These are phyloP conservation scores for Ptychoptera albimana DNA, from an alignment of 2,888 invertebrate species.

Conservation along the genomic window DNA sequence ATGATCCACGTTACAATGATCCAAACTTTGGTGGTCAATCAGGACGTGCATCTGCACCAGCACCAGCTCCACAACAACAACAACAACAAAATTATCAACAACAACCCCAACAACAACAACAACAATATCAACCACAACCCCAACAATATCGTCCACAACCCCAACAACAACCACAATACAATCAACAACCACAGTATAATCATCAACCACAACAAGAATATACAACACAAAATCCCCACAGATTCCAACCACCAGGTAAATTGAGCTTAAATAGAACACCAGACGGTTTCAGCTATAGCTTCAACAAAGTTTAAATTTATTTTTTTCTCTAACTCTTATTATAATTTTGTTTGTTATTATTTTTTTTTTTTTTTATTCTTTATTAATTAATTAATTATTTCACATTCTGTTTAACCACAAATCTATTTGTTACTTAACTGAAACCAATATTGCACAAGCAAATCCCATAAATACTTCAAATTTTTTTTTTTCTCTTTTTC, in stretches of 20 bases:
- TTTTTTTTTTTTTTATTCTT: not conserved
- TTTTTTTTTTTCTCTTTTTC: too few species aligned
- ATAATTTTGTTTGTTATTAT: too few species aligned
- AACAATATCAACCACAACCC: slow-evolving; percentile 21
- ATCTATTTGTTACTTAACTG: too few species aligned
- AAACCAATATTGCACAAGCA: too few species aligned
- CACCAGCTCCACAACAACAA: slow-evolving; percentile 28
- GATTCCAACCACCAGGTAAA: slow-evolving; percentile 74
- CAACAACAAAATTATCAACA: slow-evolving; percentile 20
- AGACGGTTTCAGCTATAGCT: slow-evolving; percentile 75
- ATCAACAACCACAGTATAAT: slow-evolving; percentile 23
- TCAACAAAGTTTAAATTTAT: slow-evolving; percentile 41
- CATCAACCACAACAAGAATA: slow-evolving; percentile 24
- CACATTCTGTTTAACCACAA: too few species aligned
- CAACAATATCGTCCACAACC: slow-evolving; percentile 14
- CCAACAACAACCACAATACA: slow-evolving; percentile 28
- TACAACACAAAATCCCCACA: slow-evolving; percentile 53
- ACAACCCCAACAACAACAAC: slow-evolving; percentile 33
- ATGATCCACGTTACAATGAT: slow-evolving; percentile 30
- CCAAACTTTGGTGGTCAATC: slow-evolving; percentile 14
- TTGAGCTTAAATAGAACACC: slow-evolving; percentile 72
- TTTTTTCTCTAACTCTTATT: not conserved
- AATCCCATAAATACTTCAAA: too few species aligned
- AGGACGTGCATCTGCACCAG: slow-evolving; percentile 23
- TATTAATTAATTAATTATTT: too few species aligned